phyloP scores from a whole-genome alignment of 2,888 invertebrate species.

The Drosophila nigricruria region DNA sequence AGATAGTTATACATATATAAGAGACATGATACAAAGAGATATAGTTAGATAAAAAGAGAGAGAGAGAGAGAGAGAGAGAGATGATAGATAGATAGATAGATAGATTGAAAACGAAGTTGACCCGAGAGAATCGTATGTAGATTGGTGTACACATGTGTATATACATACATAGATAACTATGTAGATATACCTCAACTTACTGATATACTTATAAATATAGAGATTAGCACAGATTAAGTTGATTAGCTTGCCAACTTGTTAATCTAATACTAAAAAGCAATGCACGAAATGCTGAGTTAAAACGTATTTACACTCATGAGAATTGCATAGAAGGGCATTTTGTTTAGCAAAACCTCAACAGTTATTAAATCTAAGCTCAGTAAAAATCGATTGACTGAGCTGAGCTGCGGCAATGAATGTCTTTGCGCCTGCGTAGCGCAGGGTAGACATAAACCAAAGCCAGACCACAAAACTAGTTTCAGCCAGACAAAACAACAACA shows the following conservation, averaged over 20 bases:
- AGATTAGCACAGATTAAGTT: not conserved
- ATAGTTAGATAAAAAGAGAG: not conserved
- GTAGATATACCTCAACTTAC: not conserved
- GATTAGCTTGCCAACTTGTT: not conserved
- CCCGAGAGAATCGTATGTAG: not conserved
- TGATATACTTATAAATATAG: not conserved
- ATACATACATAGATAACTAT: not conserved
- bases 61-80: not conserved
- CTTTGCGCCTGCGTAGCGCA: conserved; percentile 36
- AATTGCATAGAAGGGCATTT: not conserved
- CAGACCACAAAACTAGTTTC: conserved; percentile 62
- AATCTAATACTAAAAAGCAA: not conserved
- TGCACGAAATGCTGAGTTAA: not conserved
- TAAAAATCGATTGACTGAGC: conserved; percentile 27
- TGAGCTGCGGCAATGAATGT: conserved; percentile 14
- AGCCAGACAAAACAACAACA: conserved; percentile 29
- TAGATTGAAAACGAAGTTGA: too few species aligned
- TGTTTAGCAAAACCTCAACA: not conserved
- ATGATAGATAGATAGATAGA: not conserved
- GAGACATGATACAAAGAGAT: not conserved
- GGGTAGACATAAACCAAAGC: conserved; percentile 37
- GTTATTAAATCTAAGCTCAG: not conserved
- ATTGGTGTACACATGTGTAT: not conserved
- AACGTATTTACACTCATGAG: not conserved
- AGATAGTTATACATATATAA: not conserved